These are phyloP conservation scores for Enteromius fasciolatus DNA, from an alignment of 2,797 vertebrate species.

Conservation along the genomic window DNA sequence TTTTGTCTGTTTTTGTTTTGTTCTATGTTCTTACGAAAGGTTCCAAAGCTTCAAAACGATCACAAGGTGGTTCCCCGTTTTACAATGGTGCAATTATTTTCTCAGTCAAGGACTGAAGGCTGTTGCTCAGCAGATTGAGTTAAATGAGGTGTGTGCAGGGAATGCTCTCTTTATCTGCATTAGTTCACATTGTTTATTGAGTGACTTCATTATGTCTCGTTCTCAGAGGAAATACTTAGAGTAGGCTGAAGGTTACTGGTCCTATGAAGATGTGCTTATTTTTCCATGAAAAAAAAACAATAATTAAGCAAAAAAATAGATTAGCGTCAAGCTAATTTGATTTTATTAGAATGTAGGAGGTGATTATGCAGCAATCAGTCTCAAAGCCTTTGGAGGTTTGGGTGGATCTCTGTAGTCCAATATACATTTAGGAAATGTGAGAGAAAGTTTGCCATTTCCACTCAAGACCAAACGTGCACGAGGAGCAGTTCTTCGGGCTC, in stretches of 20 bases:
- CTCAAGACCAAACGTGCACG: constrained; percentile 26
- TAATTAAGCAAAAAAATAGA: constrained; percentile 61
- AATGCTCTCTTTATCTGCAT: constrained; percentile 33
- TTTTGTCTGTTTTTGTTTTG: neutral
- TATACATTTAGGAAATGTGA: constrained; percentile 13
- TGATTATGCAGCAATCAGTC: constrained; percentile 48
- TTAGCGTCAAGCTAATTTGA: constrained; percentile 61
- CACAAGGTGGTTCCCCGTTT: neutral
- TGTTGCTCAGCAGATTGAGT: constrained; percentile 46
- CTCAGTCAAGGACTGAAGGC: neutral
- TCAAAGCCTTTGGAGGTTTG: constrained; percentile 26
- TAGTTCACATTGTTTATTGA: constrained; percentile 45
- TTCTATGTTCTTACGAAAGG: neutral
- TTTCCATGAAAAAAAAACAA: constrained; percentile 48
- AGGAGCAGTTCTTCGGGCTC: constrained; percentile 28
- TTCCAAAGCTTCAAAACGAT: neutral
- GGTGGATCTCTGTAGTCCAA: neutral
- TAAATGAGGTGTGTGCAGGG: constrained; percentile 43
- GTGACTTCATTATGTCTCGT: constrained; percentile 50
- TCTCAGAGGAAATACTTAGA: constrained; percentile 32
- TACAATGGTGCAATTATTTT: neutral
- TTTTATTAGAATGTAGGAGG: constrained; percentile 57
- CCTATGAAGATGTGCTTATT: constrained; percentile 29
- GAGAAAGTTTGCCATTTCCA: constrained; percentile 34
- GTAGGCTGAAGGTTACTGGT: constrained; percentile 25